Conservation (phyloP, 2,888 invertebrate species). For the Rhagonycha fulva region DNA sequence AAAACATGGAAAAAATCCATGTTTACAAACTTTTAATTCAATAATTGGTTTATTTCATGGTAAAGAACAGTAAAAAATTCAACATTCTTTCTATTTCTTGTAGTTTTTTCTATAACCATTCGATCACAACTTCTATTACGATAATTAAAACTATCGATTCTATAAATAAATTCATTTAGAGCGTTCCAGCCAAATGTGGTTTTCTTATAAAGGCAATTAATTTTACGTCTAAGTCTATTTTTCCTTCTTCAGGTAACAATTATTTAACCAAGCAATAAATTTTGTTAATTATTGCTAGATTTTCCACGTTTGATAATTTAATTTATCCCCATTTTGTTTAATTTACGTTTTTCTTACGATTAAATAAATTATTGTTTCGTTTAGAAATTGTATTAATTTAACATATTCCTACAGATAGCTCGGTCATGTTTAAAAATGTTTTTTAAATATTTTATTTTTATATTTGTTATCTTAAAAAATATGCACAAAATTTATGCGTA, state of each 20-base stretch:
- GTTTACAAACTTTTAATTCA: too few species aligned
- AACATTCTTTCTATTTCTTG: background rate
- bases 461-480: background rate
- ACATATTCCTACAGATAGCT: too few species aligned
- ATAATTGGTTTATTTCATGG: background rate
- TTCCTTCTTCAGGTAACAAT: background rate
- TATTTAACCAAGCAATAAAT: background rate
- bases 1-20: too few species aligned
- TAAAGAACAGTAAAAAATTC: background rate
- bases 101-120: background rate
- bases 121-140: background rate
- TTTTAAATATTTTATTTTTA: background rate
- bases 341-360: background rate
- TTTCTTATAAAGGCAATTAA: background rate
- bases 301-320: background rate
- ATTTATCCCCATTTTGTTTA: background rate
- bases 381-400: too few species aligned
- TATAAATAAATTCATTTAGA: background rate
- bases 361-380: background rate
- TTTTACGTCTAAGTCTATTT: background rate
- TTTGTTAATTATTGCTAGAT: background rate
- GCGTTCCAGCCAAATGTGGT: background rate
- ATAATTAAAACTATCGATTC: background rate
- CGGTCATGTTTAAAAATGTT: background rate
- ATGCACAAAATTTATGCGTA: background rate